Evolutionary conservation across 2,888 invertebrate species (phyloP), one percentile per base, ranked within the genome.

Genomic region (Athripsodes cinereus): DNA sequence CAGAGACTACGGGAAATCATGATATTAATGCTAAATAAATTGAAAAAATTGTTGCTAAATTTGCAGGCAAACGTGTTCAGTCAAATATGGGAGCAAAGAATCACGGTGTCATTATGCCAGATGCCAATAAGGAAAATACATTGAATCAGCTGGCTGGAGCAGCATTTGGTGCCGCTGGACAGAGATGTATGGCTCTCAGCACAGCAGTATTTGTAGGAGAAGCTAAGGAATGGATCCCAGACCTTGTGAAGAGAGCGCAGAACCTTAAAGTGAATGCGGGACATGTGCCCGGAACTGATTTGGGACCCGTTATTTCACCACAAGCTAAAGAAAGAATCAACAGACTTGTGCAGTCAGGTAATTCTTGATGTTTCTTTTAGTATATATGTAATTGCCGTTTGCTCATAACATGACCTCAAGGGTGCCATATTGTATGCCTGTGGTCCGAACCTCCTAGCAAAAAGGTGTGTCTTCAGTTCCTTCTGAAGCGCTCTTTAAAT

Each of bases 21-120:
- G n/a, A n/a, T n/a, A n/a, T n/a, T 26, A 26, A 26, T 26, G 26
- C 26, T 6, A 26, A 26, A 3, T 3, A 26, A 26, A 26, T 26
- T 26, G 5, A 26, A 26, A 26, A 16, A 3, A 26, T 3, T 26
- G 26, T 26, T 26, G 3, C 26, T 26, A 26, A 18, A 20, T n/a
- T 19, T 50, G 16, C 44, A 79, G 79, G 79, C 57, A 96, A 96
- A 71, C 84, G 96, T 34, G 95, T 99, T 0, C 99, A 99, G 74
- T 92, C 93, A 66, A 99, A 99, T 74, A 95, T 99, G 95, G 98
- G 98, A 11, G 99, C 99, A 2, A 99, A 99, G 75, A 99, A 99
- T 75, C 99, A 99, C 72, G 98, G 97, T 46, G 88, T 99, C 13
- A 84, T 99, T 44, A 85, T 99, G 84, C 90, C 96, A 1, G 99